Percentiles rank a stretch among this genome's conserved stretches.
Evolutionary conservation across 2,888 invertebrate species (phyloP).

Genomic region (Digitonthophagus gazella): DNA sequence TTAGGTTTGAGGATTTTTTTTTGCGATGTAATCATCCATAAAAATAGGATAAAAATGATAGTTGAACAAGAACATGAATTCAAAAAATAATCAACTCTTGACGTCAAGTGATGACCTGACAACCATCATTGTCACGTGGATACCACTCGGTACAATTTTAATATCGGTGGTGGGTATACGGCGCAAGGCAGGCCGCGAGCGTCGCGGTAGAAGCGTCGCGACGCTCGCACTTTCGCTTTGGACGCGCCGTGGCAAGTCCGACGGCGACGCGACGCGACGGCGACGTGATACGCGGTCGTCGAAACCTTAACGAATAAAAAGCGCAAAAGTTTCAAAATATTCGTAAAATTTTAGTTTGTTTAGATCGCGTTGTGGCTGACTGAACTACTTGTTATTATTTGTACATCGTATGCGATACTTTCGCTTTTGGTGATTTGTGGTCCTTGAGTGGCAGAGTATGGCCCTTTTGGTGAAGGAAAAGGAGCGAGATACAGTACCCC

Average conservation of each 20-base stretch:
- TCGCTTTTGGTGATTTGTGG: conserved; percentile 40
- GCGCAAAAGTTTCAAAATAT: neutral
- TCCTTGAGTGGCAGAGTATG: conserved; percentile 42
- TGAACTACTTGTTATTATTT: no score
- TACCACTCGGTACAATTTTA: neutral
- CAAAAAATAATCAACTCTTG: no score
- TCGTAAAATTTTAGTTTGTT: no score
- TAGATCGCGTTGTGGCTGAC: no score
- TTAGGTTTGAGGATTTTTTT: no score
- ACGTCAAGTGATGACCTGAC: no score
- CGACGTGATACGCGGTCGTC: no score
- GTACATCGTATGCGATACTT: no score
- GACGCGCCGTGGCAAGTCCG: conserved; percentile 14
- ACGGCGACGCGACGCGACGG: neutral
- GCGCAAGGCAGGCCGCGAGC: conserved; percentile 31
- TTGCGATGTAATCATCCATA: no score
- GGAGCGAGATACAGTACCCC: conserved; percentile 45
- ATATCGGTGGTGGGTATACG: conserved; percentile 30
- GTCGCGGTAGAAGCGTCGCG: conserved; percentile 19
- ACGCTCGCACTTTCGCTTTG: conserved; percentile 26
- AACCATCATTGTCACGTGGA: neutral
- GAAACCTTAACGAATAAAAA: no score
- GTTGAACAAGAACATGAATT: no score
- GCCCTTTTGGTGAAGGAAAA: conserved; percentile 44
- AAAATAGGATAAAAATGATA: no score